Conservation (phyloP, 2,113 vertebrate genomes). For the Verasper variegatus region DNA sequence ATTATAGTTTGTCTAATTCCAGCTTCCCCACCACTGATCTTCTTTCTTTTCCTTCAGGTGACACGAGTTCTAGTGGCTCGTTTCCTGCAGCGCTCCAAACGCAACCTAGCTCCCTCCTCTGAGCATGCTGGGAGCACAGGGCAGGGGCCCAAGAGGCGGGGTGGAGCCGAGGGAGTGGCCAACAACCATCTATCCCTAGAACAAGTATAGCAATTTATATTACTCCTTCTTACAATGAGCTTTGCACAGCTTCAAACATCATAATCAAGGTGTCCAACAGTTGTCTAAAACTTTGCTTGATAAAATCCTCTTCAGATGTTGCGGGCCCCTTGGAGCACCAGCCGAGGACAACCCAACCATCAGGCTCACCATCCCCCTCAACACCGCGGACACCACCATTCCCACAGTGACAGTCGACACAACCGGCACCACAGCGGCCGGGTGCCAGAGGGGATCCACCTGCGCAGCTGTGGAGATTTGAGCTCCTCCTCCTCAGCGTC, state of each 20-base stretch:
- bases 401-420: slow-evolving; percentile 83
- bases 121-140: slow-evolving; percentile 80
- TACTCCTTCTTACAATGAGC: not conserved
- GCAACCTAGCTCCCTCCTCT: slow-evolving; percentile 77
- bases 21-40: not conserved
- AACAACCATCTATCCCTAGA: slow-evolving; percentile 73
- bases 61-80: slow-evolving; percentile 90
- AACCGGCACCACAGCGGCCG: slow-evolving; percentile 69
- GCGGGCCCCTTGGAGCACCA: slow-evolving; percentile 77
- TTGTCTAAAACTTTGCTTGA: not conserved
- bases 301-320: slow-evolving; percentile 80
- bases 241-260: not conserved
- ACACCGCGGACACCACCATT: slow-evolving; percentile 80
- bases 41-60: slow-evolving; percentile 75
- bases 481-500: slow-evolving; percentile 89
- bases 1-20: not conserved
- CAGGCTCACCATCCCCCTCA: slow-evolving; percentile 61
- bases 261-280: not conserved
- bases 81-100: slow-evolving; percentile 92
- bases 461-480: slow-evolving; percentile 94
- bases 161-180: slow-evolving; percentile 61
- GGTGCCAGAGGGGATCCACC: slow-evolving; percentile 86
- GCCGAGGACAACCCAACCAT: slow-evolving; percentile 69
- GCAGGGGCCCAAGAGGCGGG: slow-evolving; percentile 84
- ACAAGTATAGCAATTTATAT: slow-evolving; percentile 68